Base-by-base conservation (phyloP, 2,113 vertebrate genomes). In the Lepus americanus region DNA sequence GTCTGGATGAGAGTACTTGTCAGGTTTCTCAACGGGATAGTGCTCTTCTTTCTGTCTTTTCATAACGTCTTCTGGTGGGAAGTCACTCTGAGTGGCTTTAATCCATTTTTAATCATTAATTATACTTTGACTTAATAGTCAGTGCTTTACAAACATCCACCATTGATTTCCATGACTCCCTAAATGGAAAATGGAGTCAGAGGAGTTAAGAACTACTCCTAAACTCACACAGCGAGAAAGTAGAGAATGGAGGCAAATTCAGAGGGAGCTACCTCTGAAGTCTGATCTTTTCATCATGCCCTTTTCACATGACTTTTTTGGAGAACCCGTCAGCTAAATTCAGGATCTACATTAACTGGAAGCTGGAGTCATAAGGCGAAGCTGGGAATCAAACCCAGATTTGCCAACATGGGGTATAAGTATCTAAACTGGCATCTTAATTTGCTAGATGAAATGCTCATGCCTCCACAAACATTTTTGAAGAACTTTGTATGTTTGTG, bases 61-160 rank as follows among this genome's bases (percentile, higher is more conserved):
- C 39, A 55, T 64, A 25, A 27, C 53, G 20, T 61, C 33, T 17
- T 17, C 13, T 89, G 6, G 61, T 86, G 84, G 67, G 2, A 80
- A 94, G n/a, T 36, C 36, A 74, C 73, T 63, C n/a, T 51, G 49
- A 29, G 55, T 17, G 31, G 49, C 6, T 92, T 3, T 20, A 49
- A 53, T 76, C 53, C 36, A 63, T 79, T 80, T 83, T 74, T 96
- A 69, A 63, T 44, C 44, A 70, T 14, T 59, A 80, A 49, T 67
- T 79, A 39, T 31, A 19, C 27, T 92, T 90, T 80, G 59, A 61
- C 31, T 67, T 86, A 92, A 14, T 92, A 69, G 89, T 17, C 27
- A 13, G 17, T 44, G 3, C 23, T 13, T 3, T 82, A 66, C 44
- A 55, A 70, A 64, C 11, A 23, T 22, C 39, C 12, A n/a, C 19